These are phyloP conservation scores for Oscheius myriophilus DNA, from an alignment of 2,888 invertebrate genomes.

Conservation along the genomic window DNA sequence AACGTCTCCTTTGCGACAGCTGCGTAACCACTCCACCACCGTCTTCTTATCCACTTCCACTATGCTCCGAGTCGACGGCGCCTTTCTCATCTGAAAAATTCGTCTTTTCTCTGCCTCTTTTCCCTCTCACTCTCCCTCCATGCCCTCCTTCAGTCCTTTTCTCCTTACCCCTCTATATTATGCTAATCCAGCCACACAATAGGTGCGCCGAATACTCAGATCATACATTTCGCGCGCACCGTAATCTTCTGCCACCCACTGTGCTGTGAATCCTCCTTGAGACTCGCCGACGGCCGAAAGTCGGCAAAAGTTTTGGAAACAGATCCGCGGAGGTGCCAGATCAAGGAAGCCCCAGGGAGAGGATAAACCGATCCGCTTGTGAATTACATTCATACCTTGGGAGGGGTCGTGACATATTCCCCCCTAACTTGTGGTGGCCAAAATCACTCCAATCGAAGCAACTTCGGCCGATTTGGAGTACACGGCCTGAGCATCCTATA, in stretches of 20 bases:
- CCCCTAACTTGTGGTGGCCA: too few relatives aligned
- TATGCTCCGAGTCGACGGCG: not conserved
- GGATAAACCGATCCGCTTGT: too few relatives aligned
- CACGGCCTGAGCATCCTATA: too few relatives aligned
- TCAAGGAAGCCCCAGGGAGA: too few relatives aligned
- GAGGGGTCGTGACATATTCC: too few relatives aligned
- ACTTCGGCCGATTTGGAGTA: too few relatives aligned
- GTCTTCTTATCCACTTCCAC: constrained; percentile 3
- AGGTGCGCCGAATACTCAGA: constrained; percentile 13
- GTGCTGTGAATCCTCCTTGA: constrained; percentile 5
- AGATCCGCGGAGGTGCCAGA: too few relatives aligned
- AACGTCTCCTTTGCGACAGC: constrained; percentile 14
- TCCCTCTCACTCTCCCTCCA: not conserved
- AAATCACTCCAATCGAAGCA: too few relatives aligned
- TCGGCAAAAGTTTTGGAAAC: too few relatives aligned
- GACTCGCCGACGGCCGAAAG: not conserved
- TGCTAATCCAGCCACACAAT: constrained; percentile 27
- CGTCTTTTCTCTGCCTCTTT: not conserved
- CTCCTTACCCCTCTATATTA: constrained; percentile 29
- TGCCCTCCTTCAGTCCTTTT: constrained; percentile 13
- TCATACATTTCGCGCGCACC: constrained; percentile 17
- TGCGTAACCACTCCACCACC: not conserved
- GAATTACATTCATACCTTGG: too few relatives aligned
- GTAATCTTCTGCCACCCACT: constrained; percentile 14
- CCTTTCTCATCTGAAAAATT: constrained; percentile 12